Evolutionary conservation across 2,797 vertebrate species (phyloP), one percentile per base, ranked within the genome.

Genomic region (Danionella dracula): DNA sequence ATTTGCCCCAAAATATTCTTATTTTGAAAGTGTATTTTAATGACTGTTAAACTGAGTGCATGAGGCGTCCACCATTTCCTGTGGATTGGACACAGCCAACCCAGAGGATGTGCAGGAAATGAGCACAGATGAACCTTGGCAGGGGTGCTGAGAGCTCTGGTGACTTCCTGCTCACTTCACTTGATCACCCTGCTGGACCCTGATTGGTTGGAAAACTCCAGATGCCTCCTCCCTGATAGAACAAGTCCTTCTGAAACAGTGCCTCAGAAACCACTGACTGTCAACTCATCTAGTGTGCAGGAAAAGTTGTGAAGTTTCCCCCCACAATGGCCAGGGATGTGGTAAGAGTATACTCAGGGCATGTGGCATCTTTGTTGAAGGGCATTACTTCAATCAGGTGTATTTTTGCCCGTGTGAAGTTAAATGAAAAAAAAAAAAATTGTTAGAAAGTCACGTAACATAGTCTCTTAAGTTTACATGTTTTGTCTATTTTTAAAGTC

Each of bases 191-290:
- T 76, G 76, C 55, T 81, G 76, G 31, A 73, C 78, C 77, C 79
- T 85, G 85, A 89, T 86, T 88, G 85, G 83, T 81, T 59, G 72
- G 71, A 78, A 27, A 72, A 59, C 83, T 87, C 82, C 92, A 95
- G 91, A 93, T 96, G 93, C 3, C 23, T 6, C 23, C 23, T 6
- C 23, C 23, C 23, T 3, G 23, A 27, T 27, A 27, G 23, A 27
- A 6, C 23, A 27, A 27, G 23, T 27, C n/a, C 65, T 73, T 84
- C 81, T 70, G 46, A 56, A 54, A 66, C 61, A 71, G 65, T 4
- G 54, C 44, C 27, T 64, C 71, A 48, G 73, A 82, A 72, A 79
- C 76, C 59, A 46, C 61, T n/a, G 45, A 19, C 60, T 70, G 67
- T 74, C 62, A 62, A 32, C 31, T 54, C 32, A 23, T 41, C 45